A percentile compares a stretch with the other conserved stretches of the same genome.
Conservation (phyloP, 1,140 invertebrate species). For the Ruditapes philippinarum region DNA sequence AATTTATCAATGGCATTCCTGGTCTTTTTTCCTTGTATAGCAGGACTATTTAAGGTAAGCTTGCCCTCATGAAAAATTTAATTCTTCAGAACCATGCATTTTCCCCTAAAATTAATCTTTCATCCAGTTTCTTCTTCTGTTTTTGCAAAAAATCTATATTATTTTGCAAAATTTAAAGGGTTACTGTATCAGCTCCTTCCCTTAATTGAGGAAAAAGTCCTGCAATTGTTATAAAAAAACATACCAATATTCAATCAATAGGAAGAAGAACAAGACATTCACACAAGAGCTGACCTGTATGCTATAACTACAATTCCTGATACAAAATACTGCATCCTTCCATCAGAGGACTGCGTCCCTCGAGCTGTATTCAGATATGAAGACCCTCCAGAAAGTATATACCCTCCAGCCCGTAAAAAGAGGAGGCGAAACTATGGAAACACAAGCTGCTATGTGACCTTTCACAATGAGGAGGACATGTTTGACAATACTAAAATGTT, state of each 20-base stretch:
- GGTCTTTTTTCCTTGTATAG: no score
- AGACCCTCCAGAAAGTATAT: neutral
- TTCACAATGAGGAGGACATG: constrained; percentile 65
- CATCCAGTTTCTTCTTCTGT: no score
- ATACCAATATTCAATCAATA: constrained; percentile 33
- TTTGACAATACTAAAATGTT: constrained; percentile 75
- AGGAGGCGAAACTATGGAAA: constrained; percentile 74
- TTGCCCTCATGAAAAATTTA: no score
- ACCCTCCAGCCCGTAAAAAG: constrained; percentile 64
- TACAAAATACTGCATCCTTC: constrained; percentile 68
- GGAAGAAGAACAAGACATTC: constrained; percentile 80
- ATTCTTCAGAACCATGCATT: no score
- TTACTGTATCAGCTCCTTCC: no score
- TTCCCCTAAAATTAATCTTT: no score
- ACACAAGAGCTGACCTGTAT: constrained; percentile 77
- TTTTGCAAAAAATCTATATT: no score
- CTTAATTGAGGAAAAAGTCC: no score
- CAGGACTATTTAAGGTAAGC: no score
- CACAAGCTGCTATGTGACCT: constrained; percentile 73
- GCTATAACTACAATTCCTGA: constrained; percentile 74
- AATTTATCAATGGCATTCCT: no score
- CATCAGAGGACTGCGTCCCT: constrained; percentile 53
- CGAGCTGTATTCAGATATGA: neutral
- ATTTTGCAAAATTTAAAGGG: no score
- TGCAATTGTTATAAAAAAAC: no score